phyloP scores from a whole-genome alignment of 2,113 vertebrate genomes.

The Petroica traversi region DNA sequence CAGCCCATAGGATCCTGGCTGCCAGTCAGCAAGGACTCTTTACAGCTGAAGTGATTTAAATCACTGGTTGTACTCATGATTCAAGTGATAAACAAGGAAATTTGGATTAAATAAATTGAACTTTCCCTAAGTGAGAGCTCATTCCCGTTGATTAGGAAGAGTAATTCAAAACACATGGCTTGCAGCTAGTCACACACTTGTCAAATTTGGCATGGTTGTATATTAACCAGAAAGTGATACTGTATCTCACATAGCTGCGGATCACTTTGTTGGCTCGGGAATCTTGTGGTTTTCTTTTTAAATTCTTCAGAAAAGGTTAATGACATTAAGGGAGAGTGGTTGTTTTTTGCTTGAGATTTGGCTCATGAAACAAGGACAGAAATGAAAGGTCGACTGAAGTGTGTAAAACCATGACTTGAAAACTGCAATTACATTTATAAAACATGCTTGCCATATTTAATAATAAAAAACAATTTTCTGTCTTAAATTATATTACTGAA shows the following conservation, averaged over 20 bases:
- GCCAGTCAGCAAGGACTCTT: not conserved
- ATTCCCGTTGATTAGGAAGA: not conserved
- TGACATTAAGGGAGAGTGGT: not conserved
- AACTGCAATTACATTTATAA: not conserved
- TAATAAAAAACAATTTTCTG: not conserved
- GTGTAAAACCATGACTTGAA: not conserved
- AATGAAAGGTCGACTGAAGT: not conserved
- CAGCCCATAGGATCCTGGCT: not conserved
- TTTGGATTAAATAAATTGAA: conserved; percentile 30
- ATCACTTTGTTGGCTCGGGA: not conserved
- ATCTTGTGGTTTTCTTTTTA: not conserved
- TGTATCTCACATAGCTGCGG: not conserved
- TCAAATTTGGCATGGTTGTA: not conserved
- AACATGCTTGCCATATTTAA: not conserved
- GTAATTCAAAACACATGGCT: not conserved
- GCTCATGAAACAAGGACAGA: not conserved
- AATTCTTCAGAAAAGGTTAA: not conserved
- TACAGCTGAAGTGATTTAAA: conserved; percentile 8
- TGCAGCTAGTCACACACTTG: not conserved
- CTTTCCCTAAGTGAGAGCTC: not conserved
- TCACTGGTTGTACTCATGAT: not conserved
- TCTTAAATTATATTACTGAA: not conserved
- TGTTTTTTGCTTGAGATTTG: not conserved
- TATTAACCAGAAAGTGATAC: not conserved
- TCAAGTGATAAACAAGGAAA: conserved; percentile 15